Evolutionary conservation across 2,113 vertebrate genomes (phyloP).

Genomic region (Mesembrinibis cayennensis): DNA sequence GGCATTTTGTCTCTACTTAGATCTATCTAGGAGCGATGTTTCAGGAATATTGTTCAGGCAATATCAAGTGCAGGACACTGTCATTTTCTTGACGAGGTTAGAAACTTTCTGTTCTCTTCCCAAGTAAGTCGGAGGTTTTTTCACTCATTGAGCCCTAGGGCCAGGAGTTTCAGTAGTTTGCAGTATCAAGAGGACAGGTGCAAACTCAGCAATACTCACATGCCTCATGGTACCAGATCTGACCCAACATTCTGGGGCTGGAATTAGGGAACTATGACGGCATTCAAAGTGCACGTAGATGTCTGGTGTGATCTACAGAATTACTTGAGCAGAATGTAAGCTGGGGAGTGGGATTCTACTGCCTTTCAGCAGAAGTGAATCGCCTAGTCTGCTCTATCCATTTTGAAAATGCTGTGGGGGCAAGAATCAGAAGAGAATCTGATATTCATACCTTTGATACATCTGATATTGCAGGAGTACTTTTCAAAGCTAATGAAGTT

Average conservation of each 20-base stretch:
- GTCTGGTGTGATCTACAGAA: neutral
- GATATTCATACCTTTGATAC: neutral
- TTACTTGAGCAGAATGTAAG: neutral
- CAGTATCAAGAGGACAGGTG: neutral
- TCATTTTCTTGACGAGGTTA: neutral
- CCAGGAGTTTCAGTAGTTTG: neutral
- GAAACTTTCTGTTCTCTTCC: neutral
- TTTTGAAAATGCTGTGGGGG: neutral
- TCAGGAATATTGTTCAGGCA: neutral
- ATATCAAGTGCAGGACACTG: neutral
- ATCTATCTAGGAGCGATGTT: neutral
- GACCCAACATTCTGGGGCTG: neutral
- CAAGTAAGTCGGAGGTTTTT: neutral
- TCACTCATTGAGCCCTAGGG: neutral
- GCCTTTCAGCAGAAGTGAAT: neutral
- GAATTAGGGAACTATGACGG: neutral
- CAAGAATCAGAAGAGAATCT: neutral
- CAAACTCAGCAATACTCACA: neutral
- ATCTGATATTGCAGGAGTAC: neutral
- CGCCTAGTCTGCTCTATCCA: neutral
- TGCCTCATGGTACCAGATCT: neutral
- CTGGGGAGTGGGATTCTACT: neutral
- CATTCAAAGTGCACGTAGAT: neutral
- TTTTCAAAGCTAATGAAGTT: neutral
- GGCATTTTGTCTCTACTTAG: neutral